phyloP scores from a whole-genome alignment of 1,140 invertebrate genomes.

The Drosophila takahashii region DNA sequence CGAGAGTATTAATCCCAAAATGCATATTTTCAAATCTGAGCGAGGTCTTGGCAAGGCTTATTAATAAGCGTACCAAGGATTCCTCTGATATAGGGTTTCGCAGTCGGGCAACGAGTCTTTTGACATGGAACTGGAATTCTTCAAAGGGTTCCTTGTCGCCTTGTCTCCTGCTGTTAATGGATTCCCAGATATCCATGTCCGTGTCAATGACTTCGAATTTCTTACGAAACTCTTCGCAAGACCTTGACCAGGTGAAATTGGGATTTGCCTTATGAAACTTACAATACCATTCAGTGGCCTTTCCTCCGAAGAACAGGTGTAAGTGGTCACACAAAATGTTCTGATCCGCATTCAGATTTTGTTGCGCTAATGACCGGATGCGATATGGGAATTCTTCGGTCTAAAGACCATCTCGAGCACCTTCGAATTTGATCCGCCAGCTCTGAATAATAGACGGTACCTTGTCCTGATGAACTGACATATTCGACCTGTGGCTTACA shows the following conservation, averaged over 20 bases:
- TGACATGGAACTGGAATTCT: too few species aligned
- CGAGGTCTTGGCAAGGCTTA: too few species aligned
- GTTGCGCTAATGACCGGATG: neutral
- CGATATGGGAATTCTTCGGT: neutral
- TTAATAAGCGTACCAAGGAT: too few species aligned
- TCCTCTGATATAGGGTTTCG: too few species aligned
- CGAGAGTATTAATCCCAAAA: too few species aligned
- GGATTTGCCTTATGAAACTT: constrained; percentile 11
- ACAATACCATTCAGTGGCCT: constrained; percentile 20
- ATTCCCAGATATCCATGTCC: neutral
- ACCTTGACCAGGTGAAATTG: neutral
- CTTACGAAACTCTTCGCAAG: constrained; percentile 19
- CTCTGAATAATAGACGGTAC: neutral
- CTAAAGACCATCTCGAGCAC: neutral
- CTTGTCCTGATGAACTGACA: neutral
- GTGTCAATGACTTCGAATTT: constrained; percentile 4
- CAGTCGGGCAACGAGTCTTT: too few species aligned
- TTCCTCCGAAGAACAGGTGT: too few species aligned
- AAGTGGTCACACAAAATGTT: constrained; percentile 11
- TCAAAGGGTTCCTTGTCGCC: too few species aligned
- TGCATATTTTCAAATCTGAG: too few species aligned
- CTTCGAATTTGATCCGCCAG: neutral
- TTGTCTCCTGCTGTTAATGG: neutral
- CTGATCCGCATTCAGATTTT: constrained; percentile 7
- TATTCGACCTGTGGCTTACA: neutral